Base-by-base conservation (phyloP, 2,113 vertebrate species). In the Sorex araneus region DNA sequence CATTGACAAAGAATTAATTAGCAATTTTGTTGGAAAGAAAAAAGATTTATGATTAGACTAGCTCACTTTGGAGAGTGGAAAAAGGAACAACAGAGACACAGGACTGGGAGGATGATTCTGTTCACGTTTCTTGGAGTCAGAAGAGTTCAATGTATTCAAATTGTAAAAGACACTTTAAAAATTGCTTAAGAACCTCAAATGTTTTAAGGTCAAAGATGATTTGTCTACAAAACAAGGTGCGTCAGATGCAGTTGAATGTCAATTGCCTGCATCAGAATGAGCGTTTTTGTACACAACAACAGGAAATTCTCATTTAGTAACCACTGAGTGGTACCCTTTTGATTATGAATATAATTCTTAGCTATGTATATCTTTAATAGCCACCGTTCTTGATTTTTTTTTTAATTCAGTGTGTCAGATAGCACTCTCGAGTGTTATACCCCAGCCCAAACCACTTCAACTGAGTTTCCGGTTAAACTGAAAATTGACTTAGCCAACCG, bases 381-480 rank as follows among this genome's bases (percentile, higher is more conserved):
- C 50, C 6, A 81, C 94, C 30, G 11, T 28, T 85, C 73, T 94
- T 43, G 75, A 54, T 91, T 57, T 89, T 94, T 94, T 89, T 92
- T 40, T 89, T 92, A 76, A 75, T 94, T 66, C 92, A 98, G 98
- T 34, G 3, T 97, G 32, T 97, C 97, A 0, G 71, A 76, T 0
- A 97, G 81, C 63, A 66, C 95, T 95, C 96, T 99, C 77, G 98
- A 98, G 91, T 99, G 99, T 96, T 99, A 98, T 86, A 99, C 99
- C 0, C 98, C 99, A 0, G 96, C 98, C 13, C 98, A 99, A 75
- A 84, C 32, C 15, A 95, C 96, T 40, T 97, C 97, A 12, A 98
- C 98, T 50, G 95, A 97, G 40, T 98, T 98, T 73, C 97, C 77
- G 0, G 98, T 99, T 82, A 98, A 94, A 94, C 89, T 99, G 95